Percentiles rank a stretch among this genome's conserved stretches.
phyloP scores from a whole-genome alignment of 2,113 vertebrate species.

The Zingel zingel region DNA sequence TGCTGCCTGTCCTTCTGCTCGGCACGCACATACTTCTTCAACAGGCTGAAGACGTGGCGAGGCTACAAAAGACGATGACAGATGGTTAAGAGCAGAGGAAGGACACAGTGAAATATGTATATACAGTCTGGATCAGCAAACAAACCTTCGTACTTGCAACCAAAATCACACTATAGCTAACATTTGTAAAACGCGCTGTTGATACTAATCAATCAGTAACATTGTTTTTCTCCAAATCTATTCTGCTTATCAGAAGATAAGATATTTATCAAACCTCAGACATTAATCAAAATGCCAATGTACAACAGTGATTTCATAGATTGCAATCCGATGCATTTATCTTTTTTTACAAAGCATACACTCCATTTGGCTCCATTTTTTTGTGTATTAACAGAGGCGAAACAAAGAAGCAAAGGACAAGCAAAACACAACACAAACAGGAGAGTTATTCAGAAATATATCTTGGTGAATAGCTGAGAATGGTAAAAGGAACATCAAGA shows the following conservation, averaged over 20 bases:
- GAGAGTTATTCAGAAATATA: conserved; percentile 19
- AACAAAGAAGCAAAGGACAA: background rate
- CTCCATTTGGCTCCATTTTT: background rate
- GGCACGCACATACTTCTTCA: conserved; percentile 98
- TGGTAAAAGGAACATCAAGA: background rate
- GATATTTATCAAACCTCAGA: background rate
- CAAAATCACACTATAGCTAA: too few relatives aligned
- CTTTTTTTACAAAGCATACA: too few relatives aligned
- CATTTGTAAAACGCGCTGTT: background rate
- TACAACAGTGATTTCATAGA: background rate
- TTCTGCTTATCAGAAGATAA: background rate
- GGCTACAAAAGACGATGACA: conserved; percentile 83
- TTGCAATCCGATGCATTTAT: background rate
- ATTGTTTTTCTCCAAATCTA: background rate
- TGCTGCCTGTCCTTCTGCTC: conserved; percentile 98
- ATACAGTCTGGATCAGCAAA: background rate
- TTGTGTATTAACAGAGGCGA: background rate
- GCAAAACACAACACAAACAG: conserved; percentile 1
- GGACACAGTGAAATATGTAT: background rate
- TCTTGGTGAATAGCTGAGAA: background rate
- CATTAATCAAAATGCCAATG: background rate
- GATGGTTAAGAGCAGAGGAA: background rate
- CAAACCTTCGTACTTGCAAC: background rate
- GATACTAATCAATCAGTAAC: background rate
- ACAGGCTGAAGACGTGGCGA: conserved; percentile 95